These are phyloP conservation scores for Paraplagusia blochii DNA, from an alignment of 2,113 vertebrate genomes.

Conservation along the genomic window DNA sequence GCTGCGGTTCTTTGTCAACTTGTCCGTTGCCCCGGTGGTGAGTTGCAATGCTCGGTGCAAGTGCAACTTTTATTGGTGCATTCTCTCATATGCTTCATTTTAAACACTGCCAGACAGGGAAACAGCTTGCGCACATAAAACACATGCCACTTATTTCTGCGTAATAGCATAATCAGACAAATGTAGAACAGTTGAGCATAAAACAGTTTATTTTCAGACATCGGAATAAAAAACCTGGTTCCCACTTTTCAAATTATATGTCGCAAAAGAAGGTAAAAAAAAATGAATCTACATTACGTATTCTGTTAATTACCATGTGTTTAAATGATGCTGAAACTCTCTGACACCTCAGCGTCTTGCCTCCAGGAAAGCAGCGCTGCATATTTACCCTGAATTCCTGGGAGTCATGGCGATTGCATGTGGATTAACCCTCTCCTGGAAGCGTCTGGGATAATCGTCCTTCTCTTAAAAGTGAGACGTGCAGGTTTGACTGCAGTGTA, in stretches of 20 bases:
- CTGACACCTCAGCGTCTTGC: constrained; percentile 1
- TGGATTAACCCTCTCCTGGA: constrained; percentile 53
- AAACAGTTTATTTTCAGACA: background rate
- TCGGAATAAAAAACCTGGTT: background rate
- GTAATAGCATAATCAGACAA: background rate
- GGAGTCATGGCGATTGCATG: constrained; percentile 55
- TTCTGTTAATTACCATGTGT: background rate
- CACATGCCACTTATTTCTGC: background rate
- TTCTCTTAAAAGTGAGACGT: constrained; percentile 23
- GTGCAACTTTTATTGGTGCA: background rate
- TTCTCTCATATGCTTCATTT: background rate
- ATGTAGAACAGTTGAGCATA: background rate
- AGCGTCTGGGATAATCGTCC: constrained; percentile 31
- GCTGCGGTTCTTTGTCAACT: background rate
- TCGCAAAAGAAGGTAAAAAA: too few relatives aligned
- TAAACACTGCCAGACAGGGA: background rate
- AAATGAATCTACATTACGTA: background rate
- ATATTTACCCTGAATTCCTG: constrained; percentile 59
- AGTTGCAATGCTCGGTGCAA: background rate
- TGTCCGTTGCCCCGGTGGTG: background rate
- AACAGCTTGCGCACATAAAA: background rate
- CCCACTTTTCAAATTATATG: too few relatives aligned
- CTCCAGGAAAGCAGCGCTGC: constrained; percentile 26
- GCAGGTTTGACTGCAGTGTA: constrained; percentile 8
- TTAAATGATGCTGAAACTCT: constrained; percentile 4